Base-by-base conservation (phyloP, 1,140 invertebrate species). In the Marisa cornuarietis region DNA sequence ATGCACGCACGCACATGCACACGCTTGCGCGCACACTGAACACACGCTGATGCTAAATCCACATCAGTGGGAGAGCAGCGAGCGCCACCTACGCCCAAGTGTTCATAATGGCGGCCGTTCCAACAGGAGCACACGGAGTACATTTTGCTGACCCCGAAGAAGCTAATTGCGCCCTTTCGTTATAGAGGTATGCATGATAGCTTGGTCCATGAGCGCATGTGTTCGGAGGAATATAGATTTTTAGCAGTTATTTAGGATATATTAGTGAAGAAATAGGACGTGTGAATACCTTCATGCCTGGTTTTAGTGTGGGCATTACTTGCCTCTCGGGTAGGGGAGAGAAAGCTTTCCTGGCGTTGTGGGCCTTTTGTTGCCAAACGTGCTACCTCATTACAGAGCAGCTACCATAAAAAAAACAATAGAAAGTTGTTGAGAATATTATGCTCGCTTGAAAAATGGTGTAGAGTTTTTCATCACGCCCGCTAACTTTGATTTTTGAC, bases 61-160 rank as follows among this genome's bases (percentile, higher is more conserved):
- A 65, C 76, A 69, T n/a, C 52, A 77, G 76, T 77, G 74, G 65
- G 74, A 49, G 65, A 22, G 76, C 54, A 77, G 65, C 63, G 76
- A 77, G 76, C 76, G 76, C 76, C 76, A 77, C 63, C 76, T 77
- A 77, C 24, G 42, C 61, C 74, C 22, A 52, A 77, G 76, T 77
- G 76, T 77, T 65, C 54, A 65, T 77, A 77, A 77, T 77, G 76
- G 76, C 76, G 76, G 76, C 72, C 31, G 72, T 63, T 76, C 74
- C 65, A 42, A 42, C 76, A 58, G 24, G 76, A 77, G 18, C 65
- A 26, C 74, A 14, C 49, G 76, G 76, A 77, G 63, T 77, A 77
- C 76, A 22, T 77, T 77, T 31, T 51, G 13, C 54, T 68, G 63
- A 69, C 18, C 62, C 49, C 24, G 63, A 77, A 77, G 49, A 51